phyloP scores from a whole-genome alignment of 2,797 vertebrate genomes.

The Thalassophryne amazonica region DNA sequence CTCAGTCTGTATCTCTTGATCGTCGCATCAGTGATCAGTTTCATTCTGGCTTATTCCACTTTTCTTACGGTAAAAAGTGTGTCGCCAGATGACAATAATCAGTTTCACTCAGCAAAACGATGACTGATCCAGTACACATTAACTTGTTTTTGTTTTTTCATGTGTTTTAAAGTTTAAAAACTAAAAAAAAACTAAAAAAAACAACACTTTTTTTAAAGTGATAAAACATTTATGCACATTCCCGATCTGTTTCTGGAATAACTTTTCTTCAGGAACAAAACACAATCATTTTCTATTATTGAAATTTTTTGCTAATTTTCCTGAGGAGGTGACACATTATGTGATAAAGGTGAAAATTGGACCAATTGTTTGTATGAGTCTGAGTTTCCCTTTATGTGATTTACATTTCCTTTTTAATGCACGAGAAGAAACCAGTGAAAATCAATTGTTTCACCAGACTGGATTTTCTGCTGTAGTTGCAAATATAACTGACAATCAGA shows the following conservation, averaged over 20 bases:
- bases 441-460: neutral
- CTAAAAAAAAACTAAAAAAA: too few species aligned
- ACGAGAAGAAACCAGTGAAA: neutral
- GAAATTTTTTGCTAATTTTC: too few species aligned
- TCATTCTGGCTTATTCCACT: neutral
- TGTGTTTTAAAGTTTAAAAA: too few species aligned
- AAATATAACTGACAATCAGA: neutral
- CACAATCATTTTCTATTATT: too few species aligned
- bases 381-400: neutral
- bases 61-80: neutral
- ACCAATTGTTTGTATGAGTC: neutral
- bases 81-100: neutral
- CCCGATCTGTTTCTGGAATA: too few species aligned
- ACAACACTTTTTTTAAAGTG: too few species aligned
- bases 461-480: neutral
- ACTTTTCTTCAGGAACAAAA: too few species aligned
- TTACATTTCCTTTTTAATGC: neutral
- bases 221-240: too few species aligned
- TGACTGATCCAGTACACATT: slow-evolving; percentile 21
- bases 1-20: too few species aligned
- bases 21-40: neutral
- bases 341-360: neutral
- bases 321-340: too few species aligned
- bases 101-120: slow-evolving; percentile 1
- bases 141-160: neutral